phyloP scores from a whole-genome alignment of 2,797 vertebrate species.

The Gallinago stenura region DNA sequence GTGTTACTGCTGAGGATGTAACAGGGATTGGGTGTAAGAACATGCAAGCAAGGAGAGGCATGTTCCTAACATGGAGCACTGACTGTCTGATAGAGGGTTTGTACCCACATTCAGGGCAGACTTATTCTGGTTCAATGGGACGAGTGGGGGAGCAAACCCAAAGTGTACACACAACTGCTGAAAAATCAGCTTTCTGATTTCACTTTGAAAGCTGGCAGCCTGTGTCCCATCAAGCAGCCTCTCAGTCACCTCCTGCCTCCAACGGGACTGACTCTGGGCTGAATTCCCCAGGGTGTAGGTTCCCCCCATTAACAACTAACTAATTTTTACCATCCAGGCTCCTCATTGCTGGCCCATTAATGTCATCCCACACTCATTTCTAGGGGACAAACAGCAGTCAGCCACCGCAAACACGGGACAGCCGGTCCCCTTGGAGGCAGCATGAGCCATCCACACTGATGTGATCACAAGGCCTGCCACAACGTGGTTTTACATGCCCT shows the following conservation, averaged over 20 bases:
- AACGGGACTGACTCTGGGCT: neutral
- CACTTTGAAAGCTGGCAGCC: neutral
- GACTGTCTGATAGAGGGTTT: neutral
- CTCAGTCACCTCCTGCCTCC: neutral
- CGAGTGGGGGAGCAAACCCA: neutral
- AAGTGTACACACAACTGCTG: neutral
- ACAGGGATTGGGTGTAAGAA: neutral
- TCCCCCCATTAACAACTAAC: neutral
- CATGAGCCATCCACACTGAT: accelerated
- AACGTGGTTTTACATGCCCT: neutral
- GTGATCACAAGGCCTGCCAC: neutral
- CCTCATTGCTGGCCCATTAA: neutral
- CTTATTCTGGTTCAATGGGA: too few species aligned
- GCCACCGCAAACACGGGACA: neutral
- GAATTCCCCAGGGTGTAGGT: neutral
- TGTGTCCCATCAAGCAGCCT: neutral
- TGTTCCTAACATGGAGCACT: neutral
- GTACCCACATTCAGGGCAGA: neutral
- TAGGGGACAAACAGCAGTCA: neutral
- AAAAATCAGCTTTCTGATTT: neutral
- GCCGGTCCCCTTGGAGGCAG: accelerated
- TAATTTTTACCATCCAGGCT: neutral
- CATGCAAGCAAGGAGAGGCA: neutral
- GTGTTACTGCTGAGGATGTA: neutral
- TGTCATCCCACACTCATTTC: neutral